phyloP scores from a whole-genome alignment of 2,888 invertebrate genomes.

The Apantesis nais region DNA sequence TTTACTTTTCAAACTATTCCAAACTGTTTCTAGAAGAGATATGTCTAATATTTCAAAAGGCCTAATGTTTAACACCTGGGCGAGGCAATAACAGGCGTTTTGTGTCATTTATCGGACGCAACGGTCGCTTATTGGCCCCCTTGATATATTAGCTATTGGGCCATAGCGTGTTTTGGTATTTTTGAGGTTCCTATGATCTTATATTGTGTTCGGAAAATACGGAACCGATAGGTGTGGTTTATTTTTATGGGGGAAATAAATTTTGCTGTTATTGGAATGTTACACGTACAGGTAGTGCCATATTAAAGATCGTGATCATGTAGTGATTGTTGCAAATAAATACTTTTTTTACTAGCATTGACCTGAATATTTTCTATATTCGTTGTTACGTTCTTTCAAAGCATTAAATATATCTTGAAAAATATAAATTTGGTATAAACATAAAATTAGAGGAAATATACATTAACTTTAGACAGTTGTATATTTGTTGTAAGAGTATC shows the following conservation, averaged over 20 bases:
- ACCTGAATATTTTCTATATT: too few relatives aligned
- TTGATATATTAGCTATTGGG: constrained; percentile 44
- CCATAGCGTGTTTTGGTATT: constrained; percentile 36
- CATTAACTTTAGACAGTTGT: too few relatives aligned
- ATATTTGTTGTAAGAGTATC: too few relatives aligned
- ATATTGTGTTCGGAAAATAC: constrained; percentile 26
- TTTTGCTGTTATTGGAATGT: constrained; percentile 8
- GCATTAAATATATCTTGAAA: too few relatives aligned
- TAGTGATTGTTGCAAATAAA: background rate
- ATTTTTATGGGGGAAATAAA: constrained; percentile 10
- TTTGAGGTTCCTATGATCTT: constrained; percentile 31
- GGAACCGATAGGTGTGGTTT: constrained; percentile 3
- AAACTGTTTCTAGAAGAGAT: constrained; percentile 22
- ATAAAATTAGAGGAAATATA: background rate
- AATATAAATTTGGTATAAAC: background rate
- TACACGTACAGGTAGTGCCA: background rate
- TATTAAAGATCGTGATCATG: background rate
- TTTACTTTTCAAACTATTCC: background rate
- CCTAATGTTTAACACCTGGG: constrained; percentile 45
- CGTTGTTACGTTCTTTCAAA: too few relatives aligned
- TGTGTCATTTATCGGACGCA: constrained; percentile 38
- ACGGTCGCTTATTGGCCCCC: constrained; percentile 41
- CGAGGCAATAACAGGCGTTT: constrained; percentile 40
- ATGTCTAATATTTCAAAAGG: constrained; percentile 41
- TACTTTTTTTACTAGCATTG: background rate